Conservation (phyloP, 2,113 vertebrate species). For the Prunella himalayana region DNA sequence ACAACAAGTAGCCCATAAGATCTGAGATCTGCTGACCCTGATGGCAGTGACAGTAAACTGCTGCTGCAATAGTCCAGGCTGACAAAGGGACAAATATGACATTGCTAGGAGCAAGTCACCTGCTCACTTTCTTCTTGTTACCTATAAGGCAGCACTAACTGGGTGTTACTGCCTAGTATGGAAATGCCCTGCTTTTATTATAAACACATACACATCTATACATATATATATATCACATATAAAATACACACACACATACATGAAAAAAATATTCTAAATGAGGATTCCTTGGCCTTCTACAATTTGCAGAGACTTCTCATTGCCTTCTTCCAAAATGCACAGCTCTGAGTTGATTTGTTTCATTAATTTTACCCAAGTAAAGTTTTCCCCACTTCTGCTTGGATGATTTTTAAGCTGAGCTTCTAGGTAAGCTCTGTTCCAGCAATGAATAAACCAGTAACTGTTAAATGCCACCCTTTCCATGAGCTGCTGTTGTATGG, state of each 20-base stretch:
- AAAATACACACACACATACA: background rate
- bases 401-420: background rate
- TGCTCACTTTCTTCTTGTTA: background rate
- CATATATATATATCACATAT: rapidly evolving
- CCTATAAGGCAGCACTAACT: background rate
- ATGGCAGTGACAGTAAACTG: background rate
- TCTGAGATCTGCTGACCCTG: background rate
- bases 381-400: background rate
- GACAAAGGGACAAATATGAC: background rate
- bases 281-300: background rate
- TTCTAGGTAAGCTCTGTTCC: background rate
- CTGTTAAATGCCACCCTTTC: background rate
- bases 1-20: background rate
- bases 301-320: background rate
- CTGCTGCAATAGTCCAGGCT: background rate
- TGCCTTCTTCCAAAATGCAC: background rate
- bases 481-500: background rate
- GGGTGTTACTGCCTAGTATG: background rate
- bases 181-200: background rate
- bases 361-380: background rate
- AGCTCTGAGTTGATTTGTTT: background rate
- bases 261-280: background rate
- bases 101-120: background rate
- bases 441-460: background rate
- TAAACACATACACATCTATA: background rate